A percentile compares a stretch with the other conserved stretches of the same genome.
Conservation (phyloP, 2,888 invertebrate species). For the Eubasilissa splendida region DNA sequence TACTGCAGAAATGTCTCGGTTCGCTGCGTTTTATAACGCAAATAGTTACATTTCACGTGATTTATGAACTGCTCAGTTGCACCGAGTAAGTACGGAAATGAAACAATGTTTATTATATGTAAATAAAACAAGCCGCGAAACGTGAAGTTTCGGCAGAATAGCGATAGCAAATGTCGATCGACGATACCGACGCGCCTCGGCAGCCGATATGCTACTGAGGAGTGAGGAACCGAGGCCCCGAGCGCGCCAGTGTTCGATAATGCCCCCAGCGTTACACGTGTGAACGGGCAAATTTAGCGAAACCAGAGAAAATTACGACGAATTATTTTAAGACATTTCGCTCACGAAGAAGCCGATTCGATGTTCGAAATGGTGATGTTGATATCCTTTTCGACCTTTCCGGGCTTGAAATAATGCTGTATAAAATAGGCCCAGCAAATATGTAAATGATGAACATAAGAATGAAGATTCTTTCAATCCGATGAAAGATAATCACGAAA, state of each 20-base stretch:
- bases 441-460: too few species aligned
- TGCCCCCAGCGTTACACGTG: not conserved
- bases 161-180: not conserved
- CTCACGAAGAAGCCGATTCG: not conserved
- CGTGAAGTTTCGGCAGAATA: not conserved
- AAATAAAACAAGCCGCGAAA: not conserved
- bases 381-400: too few species aligned
- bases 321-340: not conserved
- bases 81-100: not conserved
- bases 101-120: not conserved
- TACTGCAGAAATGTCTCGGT: not conserved
- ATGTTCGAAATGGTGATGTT: too few species aligned
- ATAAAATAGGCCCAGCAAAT: too few species aligned
- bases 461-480: too few species aligned
- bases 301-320: not conserved
- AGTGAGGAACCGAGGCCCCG: not conserved
- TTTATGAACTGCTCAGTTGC: too few species aligned
- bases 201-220: not conserved
- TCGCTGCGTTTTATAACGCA: slow-evolving; percentile 2
- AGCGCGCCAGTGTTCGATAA: not conserved
- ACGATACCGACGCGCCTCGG: slow-evolving; percentile 22
- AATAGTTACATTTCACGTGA: not conserved
- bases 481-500: too few species aligned
- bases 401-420: too few species aligned
- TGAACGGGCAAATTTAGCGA: not conserved